phyloP scores from a whole-genome alignment of 1,140 invertebrate genomes.

The Pogonomyrmex barbatus region DNA sequence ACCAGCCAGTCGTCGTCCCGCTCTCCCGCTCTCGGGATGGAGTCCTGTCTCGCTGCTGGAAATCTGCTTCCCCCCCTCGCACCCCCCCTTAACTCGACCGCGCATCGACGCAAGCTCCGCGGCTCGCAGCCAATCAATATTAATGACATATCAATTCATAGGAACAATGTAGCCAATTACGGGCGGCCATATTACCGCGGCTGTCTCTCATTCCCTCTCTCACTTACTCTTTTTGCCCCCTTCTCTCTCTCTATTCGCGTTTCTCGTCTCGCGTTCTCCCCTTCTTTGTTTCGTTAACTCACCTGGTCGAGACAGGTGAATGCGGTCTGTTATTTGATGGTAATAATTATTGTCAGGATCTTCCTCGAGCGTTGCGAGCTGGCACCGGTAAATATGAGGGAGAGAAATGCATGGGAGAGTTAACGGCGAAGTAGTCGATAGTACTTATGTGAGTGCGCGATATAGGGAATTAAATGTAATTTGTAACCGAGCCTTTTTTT shows the following conservation, averaged over 20 bases:
- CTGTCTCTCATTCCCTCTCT: conserved; percentile 45
- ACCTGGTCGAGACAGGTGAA: conserved; percentile 62
- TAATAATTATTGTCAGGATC: conserved; percentile 63
- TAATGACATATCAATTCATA: conserved; percentile 84
- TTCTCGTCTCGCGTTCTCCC: conserved; percentile 15
- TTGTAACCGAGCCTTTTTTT: neutral
- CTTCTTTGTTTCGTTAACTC: conserved; percentile 60
- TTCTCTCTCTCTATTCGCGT: conserved; percentile 40
- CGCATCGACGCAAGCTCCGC: conserved; percentile 70
- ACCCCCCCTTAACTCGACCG: conserved; percentile 43
- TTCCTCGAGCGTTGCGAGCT: neutral
- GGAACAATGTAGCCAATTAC: conserved; percentile 80
- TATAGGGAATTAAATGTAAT: conserved; percentile 41
- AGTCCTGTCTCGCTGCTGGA: conserved; percentile 47
- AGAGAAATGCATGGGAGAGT: conserved; percentile 8
- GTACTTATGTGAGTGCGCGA: neutral
- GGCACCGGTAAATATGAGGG: neutral
- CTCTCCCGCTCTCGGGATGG: neutral
- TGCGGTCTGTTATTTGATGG: conserved; percentile 63
- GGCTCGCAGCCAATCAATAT: conserved; percentile 80
- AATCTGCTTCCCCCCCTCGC: conserved; percentile 11
- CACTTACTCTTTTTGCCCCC: neutral
- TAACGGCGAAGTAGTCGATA: neutral
- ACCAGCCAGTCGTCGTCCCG: neutral
- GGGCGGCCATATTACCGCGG: conserved; percentile 71